phyloP scores from a whole-genome alignment of 2,888 invertebrate species.

The Furcula furcula region DNA sequence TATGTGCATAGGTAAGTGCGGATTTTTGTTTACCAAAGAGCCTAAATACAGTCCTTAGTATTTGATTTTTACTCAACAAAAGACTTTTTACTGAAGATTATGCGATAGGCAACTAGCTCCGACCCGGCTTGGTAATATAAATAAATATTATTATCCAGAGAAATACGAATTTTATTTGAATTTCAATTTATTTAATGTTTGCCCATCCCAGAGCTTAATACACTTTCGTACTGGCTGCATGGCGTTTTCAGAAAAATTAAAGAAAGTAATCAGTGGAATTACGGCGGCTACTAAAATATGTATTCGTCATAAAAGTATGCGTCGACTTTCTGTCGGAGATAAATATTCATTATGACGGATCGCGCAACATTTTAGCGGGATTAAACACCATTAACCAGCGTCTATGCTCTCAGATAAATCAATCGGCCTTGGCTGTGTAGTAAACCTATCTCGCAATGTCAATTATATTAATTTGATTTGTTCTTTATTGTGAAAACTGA shows the following conservation, averaged over 20 bases:
- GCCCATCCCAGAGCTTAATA: constrained; percentile 65
- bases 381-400: constrained; percentile 73
- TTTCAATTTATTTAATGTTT: constrained; percentile 62
- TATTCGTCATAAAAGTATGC: constrained; percentile 80
- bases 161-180: constrained; percentile 44
- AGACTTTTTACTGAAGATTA: too few relatives aligned
- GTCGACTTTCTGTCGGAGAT: constrained; percentile 72
- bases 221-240: constrained; percentile 52
- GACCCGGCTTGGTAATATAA: background rate
- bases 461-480: constrained; percentile 19
- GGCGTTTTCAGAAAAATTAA: constrained; percentile 75
- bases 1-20: too few relatives aligned
- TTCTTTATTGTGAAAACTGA: background rate
- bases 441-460: constrained; percentile 5
- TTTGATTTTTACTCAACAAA: too few relatives aligned
- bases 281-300: constrained; percentile 79
- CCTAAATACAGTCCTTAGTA: too few relatives aligned
- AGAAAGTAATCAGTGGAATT: constrained; percentile 80
- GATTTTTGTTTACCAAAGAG: too few relatives aligned
- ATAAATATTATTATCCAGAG: background rate
- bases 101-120: too few relatives aligned
- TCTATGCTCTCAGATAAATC: constrained; percentile 66
- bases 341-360: constrained; percentile 80
- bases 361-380: constrained; percentile 78
- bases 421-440: constrained; percentile 46